Conservation (phyloP, 1,140 invertebrate species). For the Rhagoletis pomonella region DNA sequence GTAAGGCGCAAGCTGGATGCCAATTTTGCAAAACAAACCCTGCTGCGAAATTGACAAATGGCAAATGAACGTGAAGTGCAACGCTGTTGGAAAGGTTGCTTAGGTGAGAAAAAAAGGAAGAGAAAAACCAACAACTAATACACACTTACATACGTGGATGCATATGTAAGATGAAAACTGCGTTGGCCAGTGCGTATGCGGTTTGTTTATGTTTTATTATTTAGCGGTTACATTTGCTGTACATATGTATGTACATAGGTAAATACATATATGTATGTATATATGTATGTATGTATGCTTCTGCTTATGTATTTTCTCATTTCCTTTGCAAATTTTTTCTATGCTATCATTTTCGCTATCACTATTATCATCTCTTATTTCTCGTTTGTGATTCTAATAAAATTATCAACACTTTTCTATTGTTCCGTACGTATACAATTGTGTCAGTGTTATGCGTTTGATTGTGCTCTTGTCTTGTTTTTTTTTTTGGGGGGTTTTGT, state of each 20-base stretch:
- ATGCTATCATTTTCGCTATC: neutral
- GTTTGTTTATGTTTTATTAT: too few relatives aligned
- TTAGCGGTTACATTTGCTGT: too few relatives aligned
- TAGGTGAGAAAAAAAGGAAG: neutral
- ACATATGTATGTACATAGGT: too few relatives aligned
- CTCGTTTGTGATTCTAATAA: neutral
- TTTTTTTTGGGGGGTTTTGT: neutral
- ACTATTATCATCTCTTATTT: neutral
- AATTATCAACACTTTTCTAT: slow-evolving; percentile 21
- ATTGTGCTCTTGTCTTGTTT: neutral
- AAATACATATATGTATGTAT: too few relatives aligned
- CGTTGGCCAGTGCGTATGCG: neutral
- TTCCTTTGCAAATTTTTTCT: neutral
- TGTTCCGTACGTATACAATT: neutral
- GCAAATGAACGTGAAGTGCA: neutral
- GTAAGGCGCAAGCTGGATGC: neutral
- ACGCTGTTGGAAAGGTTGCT: neutral
- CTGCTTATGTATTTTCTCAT: neutral
- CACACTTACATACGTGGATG: neutral
- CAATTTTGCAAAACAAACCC: neutral
- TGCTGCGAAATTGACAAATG: neutral
- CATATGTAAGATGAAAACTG: neutral
- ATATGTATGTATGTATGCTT: too few relatives aligned
- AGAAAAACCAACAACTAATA: neutral
- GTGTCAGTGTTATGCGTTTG: neutral